These are phyloP conservation scores for Limenitis camilla DNA, from an alignment of 2,888 invertebrate species.

Conservation along the genomic window DNA sequence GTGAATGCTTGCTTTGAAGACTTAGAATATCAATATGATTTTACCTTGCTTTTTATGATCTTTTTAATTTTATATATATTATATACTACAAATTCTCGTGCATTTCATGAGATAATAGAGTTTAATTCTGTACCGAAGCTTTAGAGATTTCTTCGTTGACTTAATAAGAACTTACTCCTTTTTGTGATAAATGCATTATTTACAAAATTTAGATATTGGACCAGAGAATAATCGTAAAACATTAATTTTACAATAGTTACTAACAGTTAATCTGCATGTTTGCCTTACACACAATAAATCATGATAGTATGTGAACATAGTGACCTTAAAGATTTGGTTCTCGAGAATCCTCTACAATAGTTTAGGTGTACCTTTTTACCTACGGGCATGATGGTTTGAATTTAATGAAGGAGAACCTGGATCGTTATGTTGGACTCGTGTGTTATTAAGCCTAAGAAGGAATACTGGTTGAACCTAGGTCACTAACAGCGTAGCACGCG, in stretches of 20 bases:
- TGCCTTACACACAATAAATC: neutral
- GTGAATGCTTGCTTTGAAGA: neutral
- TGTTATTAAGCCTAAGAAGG: slow-evolving; percentile 72
- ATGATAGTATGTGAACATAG: slow-evolving; percentile 16
- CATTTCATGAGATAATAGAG: too few relatives aligned
- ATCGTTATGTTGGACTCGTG: slow-evolving; percentile 62
- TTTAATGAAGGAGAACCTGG: slow-evolving; percentile 61
- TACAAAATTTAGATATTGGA: too few relatives aligned
- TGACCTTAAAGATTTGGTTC: slow-evolving; percentile 20
- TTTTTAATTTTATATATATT: too few relatives aligned
- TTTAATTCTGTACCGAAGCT: too few relatives aligned
- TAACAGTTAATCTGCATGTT: too few relatives aligned
- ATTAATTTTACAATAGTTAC: too few relatives aligned
- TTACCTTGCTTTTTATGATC: too few relatives aligned
- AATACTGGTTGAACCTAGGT: slow-evolving; percentile 59
- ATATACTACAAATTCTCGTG: too few relatives aligned
- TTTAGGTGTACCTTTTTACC: neutral
- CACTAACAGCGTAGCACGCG: slow-evolving; percentile 55
- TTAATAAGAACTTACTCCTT: too few relatives aligned
- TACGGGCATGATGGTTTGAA: slow-evolving; percentile 23
- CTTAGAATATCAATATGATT: neutral
- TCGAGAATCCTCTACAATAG: slow-evolving; percentile 12
- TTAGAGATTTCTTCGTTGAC: too few relatives aligned
- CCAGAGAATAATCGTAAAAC: too few relatives aligned
- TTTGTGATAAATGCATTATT: too few relatives aligned